A percentile compares a stretch with the other conserved stretches of the same genome.
These are phyloP conservation scores for Bombus soroeensis DNA, from an alignment of 1,140 invertebrate genomes.

Conservation along the genomic window DNA sequence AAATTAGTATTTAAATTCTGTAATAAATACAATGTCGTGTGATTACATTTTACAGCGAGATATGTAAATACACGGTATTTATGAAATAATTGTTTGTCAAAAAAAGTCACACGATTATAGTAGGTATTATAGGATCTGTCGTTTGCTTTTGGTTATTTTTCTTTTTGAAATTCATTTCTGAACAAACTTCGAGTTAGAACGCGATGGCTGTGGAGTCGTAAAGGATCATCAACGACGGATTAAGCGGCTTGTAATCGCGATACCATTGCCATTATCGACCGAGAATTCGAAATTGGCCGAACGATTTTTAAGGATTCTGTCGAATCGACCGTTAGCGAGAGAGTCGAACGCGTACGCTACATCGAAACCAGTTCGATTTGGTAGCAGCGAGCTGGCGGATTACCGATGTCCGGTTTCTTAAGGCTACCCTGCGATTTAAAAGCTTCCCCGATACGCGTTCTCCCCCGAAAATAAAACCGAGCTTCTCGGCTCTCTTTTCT, in stretches of 20 bases:
- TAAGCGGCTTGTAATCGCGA: conserved; percentile 56
- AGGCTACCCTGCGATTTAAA: conserved; percentile 60
- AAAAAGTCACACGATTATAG: no score
- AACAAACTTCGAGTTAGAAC: no score
- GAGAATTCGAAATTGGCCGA: conserved; percentile 42
- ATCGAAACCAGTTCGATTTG: conserved; percentile 61
- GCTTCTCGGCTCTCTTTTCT: conserved; percentile 1
- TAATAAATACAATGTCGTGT: no score
- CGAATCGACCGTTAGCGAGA: background rate
- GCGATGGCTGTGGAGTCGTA: conserved; percentile 21
- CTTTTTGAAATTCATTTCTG: background rate
- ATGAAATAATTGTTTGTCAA: no score
- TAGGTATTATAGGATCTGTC: no score
- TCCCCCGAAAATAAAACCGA: conserved; percentile 52
- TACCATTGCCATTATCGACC: conserved; percentile 40
- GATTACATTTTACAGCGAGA: no score
- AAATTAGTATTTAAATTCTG: no score
- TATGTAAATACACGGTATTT: no score
- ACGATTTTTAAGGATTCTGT: conserved; percentile 6
- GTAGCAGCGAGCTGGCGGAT: conserved; percentile 51
- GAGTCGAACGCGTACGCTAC: background rate
- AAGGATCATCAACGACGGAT: conserved; percentile 42
- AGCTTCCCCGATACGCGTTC: conserved; percentile 35
- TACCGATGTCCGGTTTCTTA: conserved; percentile 62
- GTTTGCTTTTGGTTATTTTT: background rate